Evolutionary conservation across 2,888 invertebrate species (phyloP).

Genomic region (Drosophila kokeensis): DNA sequence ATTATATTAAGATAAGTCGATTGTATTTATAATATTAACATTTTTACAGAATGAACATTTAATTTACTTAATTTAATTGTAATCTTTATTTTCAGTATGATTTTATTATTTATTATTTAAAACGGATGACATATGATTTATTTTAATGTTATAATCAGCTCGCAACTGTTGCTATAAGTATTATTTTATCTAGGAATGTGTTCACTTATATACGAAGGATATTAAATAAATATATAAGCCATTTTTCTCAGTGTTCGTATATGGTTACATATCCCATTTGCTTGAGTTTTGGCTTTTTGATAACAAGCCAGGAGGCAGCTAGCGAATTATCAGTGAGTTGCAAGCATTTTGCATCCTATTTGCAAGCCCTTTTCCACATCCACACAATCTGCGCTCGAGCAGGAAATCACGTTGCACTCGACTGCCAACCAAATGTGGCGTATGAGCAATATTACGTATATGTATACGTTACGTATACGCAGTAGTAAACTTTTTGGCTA

Average conservation of each 20-base stretch:
- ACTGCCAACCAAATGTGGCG: conserved; percentile 61
- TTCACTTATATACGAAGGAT: not conserved
- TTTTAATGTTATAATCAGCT: not conserved
- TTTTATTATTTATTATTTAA: not conserved
- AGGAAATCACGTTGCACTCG: conserved; percentile 74
- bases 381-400: conserved; percentile 36
- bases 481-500: conserved; percentile 62
- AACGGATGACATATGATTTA: not conserved
- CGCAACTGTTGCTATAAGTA: not conserved
- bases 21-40: too few species aligned
- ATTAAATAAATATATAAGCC: not conserved
- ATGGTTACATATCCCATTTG: conserved; percentile 32
- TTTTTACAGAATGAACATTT: too few species aligned
- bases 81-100: not conserved
- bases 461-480: conserved; percentile 59
- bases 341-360: conserved; percentile 82
- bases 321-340: conserved; percentile 80
- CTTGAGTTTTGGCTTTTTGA: conserved; percentile 10
- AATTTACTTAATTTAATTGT: too few species aligned
- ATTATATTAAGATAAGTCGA: too few species aligned
- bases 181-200: not conserved
- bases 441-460: conserved; percentile 76
- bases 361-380: conserved; percentile 23
- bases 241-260: not conserved
- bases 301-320: conserved; percentile 39